Evolutionary conservation across 2,113 vertebrate species (phyloP), one percentile per base, ranked within the genome.

Genomic region (Anguilla japonica): DNA sequence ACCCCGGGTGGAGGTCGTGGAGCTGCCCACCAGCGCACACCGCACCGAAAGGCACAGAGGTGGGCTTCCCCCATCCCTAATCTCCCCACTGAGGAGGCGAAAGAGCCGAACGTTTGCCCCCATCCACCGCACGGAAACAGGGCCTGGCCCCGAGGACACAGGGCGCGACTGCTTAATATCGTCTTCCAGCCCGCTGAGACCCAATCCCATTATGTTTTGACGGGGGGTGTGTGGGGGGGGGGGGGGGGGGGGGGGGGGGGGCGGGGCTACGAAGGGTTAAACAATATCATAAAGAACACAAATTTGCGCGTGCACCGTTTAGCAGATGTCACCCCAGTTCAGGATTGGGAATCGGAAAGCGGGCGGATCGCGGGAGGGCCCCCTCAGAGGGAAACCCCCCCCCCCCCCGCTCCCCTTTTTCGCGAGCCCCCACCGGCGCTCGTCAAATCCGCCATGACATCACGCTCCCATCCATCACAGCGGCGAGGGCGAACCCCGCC

Each of bases 401-500:
- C n/a, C 95, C 34, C 34, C 34, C 95, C 92, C 93, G 94, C 94
- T 97, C 96, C 95, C 96, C 34, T 34, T 34, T 97, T 94, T 96
- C 50, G 96, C 97, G 96, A 94, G 95, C 89, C 95, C 89, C 95
- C 91, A 92, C 87, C 82, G 89, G 84, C 57, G 85, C 89, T 95
- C 96, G 96, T 96, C 95, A 96, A 96, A 95, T 96, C 92, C 93
- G 89, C 96, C 96, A 98, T 99, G 97, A 98, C 97, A 99, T 99
- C 98, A 99, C 97, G 96, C 95, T 95, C 95, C 95, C 96, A 98
- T 98, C 97, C 95, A 98, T 99, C 97, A 97, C 90, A 92, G 92
- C 93, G 94, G 94, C 94, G 95, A 95, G 95, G 92, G 96, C 94
- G 94, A 92, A 94, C 95, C 93, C 94, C 95, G 95, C 97, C 98